These are phyloP conservation scores for Melipona bicolor DNA, from an alignment of 2,888 invertebrate genomes.

Conservation along the genomic window DNA sequence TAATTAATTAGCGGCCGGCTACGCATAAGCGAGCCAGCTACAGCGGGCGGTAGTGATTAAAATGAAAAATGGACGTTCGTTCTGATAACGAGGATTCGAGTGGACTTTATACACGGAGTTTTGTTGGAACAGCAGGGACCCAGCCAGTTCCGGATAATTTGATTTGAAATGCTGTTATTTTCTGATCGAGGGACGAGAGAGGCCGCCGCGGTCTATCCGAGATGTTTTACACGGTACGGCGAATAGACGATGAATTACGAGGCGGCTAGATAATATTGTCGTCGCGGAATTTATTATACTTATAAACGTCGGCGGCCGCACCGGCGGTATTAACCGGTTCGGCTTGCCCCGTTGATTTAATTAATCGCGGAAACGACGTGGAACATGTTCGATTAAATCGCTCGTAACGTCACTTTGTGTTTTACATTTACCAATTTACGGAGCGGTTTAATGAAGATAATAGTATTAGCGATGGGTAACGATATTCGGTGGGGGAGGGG, in stretches of 20 bases:
- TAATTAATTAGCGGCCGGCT: constrained; percentile 66
- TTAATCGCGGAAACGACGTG: constrained; percentile 32
- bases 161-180: constrained; percentile 32
- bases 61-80: constrained; percentile 58
- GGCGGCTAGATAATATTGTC: constrained; percentile 17
- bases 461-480: constrained; percentile 34
- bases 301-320: not conserved
- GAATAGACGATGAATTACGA: constrained; percentile 30
- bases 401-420: constrained; percentile 36
- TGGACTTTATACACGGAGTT: constrained; percentile 43
- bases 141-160: constrained; percentile 22
- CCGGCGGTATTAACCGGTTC: constrained; percentile 20
- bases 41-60: constrained; percentile 46
- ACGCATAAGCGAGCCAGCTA: constrained; percentile 32
- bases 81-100: constrained; percentile 59
- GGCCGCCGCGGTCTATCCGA: not conserved
- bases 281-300: constrained; percentile 19
- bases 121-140: constrained; percentile 21
- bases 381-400: constrained; percentile 53
- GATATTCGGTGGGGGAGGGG: not conserved
- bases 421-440: constrained; percentile 44
- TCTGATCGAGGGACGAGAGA: constrained; percentile 7
- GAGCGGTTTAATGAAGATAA: constrained; percentile 43
- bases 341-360: constrained; percentile 37
- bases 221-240: not conserved